These are phyloP conservation scores for Macrotrachela quadricornifera DNA, from an alignment of 1,140 invertebrate species.

Conservation along the genomic window DNA sequence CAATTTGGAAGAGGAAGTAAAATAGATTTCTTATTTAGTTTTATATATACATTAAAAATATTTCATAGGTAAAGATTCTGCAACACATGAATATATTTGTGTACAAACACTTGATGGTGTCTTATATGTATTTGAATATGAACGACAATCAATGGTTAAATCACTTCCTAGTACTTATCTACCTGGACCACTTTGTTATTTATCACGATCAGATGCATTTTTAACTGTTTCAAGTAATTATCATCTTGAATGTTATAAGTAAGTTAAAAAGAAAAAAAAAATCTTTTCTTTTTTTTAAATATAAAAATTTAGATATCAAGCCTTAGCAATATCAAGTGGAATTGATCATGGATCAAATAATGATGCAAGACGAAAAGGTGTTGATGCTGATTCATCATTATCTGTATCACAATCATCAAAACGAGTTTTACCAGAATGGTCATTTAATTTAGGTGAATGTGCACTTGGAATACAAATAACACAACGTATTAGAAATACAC, in stretches of 20 bases:
- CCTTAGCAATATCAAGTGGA: conserved; percentile 29
- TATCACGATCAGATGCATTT: conserved; percentile 54
- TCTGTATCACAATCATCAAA: background rate
- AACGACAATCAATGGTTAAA: conserved; percentile 51
- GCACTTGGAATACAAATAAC: conserved; percentile 6
- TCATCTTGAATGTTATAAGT: conserved; percentile 57
- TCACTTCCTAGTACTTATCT: conserved; percentile 50
- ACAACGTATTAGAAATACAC: background rate
- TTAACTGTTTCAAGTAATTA: conserved; percentile 49
- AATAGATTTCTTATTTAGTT: too few relatives aligned
- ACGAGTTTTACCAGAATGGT: conserved; percentile 3
- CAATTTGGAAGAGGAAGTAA: conserved; percentile 44
- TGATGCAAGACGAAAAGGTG: background rate
- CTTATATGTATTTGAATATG: conserved; percentile 64
- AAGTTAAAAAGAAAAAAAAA: conserved; percentile 12
- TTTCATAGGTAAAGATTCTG: conserved; percentile 32
- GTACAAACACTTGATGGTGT: conserved; percentile 63
- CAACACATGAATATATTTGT: conserved; percentile 52
- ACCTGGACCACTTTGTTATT: conserved; percentile 52
- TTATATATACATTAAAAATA: too few relatives aligned
- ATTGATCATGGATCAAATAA: background rate
- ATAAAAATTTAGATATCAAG: conserved; percentile 20
- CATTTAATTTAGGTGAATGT: conserved; percentile 5
- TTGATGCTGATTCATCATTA: background rate
- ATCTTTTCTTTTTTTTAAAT: too few relatives aligned